Percentiles rank a stretch among this genome's conserved stretches.
Evolutionary conservation across 2,797 vertebrate genomes (phyloP).

Genomic region (Carduelis carduelis): DNA sequence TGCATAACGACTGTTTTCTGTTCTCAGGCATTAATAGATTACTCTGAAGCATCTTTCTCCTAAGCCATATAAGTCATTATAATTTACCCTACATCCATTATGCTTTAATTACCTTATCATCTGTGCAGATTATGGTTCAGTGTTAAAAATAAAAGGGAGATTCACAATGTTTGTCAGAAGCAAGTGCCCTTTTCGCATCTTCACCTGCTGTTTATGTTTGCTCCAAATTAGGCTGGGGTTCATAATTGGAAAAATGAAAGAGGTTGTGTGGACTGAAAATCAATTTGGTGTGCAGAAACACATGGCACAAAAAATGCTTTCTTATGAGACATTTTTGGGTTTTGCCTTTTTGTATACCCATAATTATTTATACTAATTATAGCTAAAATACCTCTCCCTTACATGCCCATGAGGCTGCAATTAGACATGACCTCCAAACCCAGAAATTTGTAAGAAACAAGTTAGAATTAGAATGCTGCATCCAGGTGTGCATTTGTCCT

Average conservation of each 20-base stretch:
- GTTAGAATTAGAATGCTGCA: not conserved
- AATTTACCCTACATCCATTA: slow-evolving; percentile 7
- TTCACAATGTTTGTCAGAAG: not conserved
- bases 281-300: not conserved
- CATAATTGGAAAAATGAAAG: not conserved
- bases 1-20: not conserved
- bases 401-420: not conserved
- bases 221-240: slow-evolving; percentile 14
- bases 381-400: not conserved
- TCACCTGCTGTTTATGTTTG: slow-evolving; percentile 10
- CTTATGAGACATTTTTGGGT: not conserved
- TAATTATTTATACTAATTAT: slow-evolving; percentile 14
- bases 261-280: not conserved
- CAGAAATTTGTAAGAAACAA: not conserved
- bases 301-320: not conserved
- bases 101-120: slow-evolving; percentile 27
- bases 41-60: not conserved
- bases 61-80: not conserved
- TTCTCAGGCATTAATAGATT: not conserved
- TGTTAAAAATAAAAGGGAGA: not conserved
- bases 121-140: slow-evolving; percentile 19
- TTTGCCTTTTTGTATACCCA: not conserved
- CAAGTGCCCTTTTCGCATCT: not conserved
- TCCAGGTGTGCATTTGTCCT: not conserved
- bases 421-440: not conserved